These are phyloP conservation scores for Telmatochromis sp. DNA, from an alignment of 2,113 vertebrate species.

Conservation along the genomic window DNA sequence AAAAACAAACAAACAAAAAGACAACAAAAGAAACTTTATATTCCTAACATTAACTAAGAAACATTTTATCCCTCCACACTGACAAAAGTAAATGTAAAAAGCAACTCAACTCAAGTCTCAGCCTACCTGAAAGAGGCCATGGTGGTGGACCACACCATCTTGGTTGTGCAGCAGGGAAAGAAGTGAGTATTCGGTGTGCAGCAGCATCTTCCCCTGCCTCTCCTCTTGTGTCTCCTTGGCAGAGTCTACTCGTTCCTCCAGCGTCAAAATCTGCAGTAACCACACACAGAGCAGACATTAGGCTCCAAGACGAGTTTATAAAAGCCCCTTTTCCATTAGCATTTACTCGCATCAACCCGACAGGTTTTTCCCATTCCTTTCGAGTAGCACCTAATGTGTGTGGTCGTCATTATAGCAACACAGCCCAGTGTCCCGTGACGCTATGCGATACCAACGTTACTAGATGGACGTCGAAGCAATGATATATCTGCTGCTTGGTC, in stretches of 20 bases:
- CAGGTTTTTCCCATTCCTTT: background rate
- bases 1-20: background rate
- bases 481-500: background rate
- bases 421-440: background rate
- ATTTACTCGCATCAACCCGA: background rate
- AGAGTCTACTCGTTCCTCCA: constrained; percentile 88
- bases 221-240: constrained; percentile 93
- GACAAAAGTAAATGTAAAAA: background rate
- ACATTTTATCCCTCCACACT: background rate
- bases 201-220: constrained; percentile 96
- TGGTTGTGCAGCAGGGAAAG: constrained; percentile 94
- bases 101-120: background rate
- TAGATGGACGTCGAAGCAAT: background rate
- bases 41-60: background rate
- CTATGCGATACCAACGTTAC: background rate
- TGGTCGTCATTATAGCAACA: background rate
- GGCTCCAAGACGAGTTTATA: background rate
- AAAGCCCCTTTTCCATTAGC: background rate
- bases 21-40: background rate
- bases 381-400: background rate
- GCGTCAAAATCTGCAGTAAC: constrained; percentile 84
- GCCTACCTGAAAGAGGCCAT: constrained; percentile 94
- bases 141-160: constrained; percentile 97
- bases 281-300: background rate
- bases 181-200: constrained; percentile 95